These are phyloP conservation scores for Syngnathus typhle DNA, from an alignment of 2,113 vertebrate species.

Conservation along the genomic window DNA sequence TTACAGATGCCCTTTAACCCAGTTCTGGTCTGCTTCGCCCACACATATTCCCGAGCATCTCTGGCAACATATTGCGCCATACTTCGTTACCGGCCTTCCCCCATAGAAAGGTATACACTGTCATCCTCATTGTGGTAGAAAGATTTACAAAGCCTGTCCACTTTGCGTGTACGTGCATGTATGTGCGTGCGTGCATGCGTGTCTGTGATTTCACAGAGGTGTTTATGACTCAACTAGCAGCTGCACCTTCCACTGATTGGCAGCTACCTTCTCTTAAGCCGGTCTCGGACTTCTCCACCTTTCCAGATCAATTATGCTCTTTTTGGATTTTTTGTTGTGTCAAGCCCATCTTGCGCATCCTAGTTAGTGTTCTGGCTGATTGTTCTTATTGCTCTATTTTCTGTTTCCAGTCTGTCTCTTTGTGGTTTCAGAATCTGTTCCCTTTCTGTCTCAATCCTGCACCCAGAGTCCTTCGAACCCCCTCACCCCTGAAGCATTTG, in stretches of 20 bases:
- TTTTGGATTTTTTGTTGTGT: neutral
- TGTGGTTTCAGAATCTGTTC: neutral
- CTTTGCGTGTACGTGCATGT: neutral
- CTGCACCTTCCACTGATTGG: neutral
- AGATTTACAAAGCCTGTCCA: too few species aligned
- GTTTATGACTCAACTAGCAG: neutral
- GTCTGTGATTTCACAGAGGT: neutral
- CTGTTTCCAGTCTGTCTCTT: neutral
- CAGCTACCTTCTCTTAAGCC: neutral
- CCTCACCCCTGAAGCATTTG: neutral
- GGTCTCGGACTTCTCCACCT: neutral
- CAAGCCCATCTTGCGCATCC: neutral
- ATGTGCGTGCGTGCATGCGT: neutral
- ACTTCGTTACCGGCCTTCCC: too few species aligned
- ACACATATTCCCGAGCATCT: too few species aligned
- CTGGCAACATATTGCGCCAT: too few species aligned
- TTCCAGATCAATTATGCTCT: neutral
- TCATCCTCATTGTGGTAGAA: too few species aligned
- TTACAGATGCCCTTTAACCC: too few species aligned
- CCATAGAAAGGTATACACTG: too few species aligned
- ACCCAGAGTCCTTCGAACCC: neutral
- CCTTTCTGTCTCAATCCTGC: neutral
- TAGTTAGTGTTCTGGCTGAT: neutral
- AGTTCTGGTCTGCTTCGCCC: too few species aligned
- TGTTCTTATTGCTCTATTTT: neutral